These are phyloP conservation scores for Deilephila porcellus DNA, from an alignment of 2,888 invertebrate species.

Conservation along the genomic window DNA sequence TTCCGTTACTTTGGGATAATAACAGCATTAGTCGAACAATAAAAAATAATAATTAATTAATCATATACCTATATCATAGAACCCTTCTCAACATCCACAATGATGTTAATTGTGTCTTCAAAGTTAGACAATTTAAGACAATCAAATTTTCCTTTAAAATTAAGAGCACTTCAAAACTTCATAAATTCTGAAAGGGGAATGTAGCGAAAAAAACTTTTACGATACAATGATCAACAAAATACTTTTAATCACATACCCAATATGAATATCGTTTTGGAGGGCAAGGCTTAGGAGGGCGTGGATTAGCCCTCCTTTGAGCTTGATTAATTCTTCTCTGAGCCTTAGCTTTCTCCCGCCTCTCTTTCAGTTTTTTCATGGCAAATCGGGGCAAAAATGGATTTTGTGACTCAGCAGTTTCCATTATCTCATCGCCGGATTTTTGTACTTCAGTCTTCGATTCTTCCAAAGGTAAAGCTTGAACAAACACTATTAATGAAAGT, in stretches of 20 bases:
- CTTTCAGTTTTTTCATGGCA: constrained; percentile 72
- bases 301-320: constrained; percentile 47
- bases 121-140: too few relatives aligned
- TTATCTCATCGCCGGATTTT: constrained; percentile 57
- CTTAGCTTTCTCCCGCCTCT: constrained; percentile 61
- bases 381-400: constrained; percentile 76
- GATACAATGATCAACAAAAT: not conserved
- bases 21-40: too few relatives aligned
- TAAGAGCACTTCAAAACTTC: too few relatives aligned
- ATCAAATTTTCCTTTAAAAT: too few relatives aligned
- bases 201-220: too few relatives aligned
- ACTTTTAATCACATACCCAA: constrained; percentile 50
- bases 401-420: constrained; percentile 73
- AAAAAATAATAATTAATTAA: too few relatives aligned
- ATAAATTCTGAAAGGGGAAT: too few relatives aligned
- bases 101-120: too few relatives aligned
- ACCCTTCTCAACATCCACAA: too few relatives aligned
- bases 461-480: constrained; percentile 56
- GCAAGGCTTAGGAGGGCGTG: constrained; percentile 44
- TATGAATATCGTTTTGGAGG: constrained; percentile 46
- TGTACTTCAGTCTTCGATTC: constrained; percentile 40
- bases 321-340: constrained; percentile 63
- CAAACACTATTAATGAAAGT: constrained; percentile 45
- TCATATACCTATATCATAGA: too few relatives aligned
- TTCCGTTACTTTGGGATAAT: too few relatives aligned